Evolutionary conservation across 2,113 vertebrate genomes (phyloP).

Genomic region (Stigmatopora argus): DNA sequence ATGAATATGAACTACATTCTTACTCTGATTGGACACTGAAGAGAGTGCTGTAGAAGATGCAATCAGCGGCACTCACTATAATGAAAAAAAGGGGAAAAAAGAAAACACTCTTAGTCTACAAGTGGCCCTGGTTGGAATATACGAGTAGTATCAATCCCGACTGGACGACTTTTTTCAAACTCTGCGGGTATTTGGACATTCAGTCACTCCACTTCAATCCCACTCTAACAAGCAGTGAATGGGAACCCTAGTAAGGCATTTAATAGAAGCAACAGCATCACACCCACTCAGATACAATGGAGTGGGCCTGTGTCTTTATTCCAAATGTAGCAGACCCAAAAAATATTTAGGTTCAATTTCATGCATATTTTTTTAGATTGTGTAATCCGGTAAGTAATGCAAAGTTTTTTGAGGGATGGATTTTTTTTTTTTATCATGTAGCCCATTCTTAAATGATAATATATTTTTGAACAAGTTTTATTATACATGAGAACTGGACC

Average conservation of each 20-base stretch:
- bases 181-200: slow-evolving; percentile 45
- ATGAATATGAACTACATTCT: slow-evolving; percentile 19
- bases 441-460: no score
- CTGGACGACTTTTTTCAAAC: slow-evolving; percentile 35
- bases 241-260: slow-evolving; percentile 31
- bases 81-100: slow-evolving; percentile 66
- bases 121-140: slow-evolving; percentile 30
- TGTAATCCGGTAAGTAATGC: no score
- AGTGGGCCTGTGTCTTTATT: neutral
- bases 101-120: slow-evolving; percentile 43
- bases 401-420: no score
- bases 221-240: slow-evolving; percentile 28
- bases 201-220: slow-evolving; percentile 56
- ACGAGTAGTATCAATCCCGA: slow-evolving; percentile 30
- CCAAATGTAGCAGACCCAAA: no score
- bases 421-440: no score
- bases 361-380: no score
- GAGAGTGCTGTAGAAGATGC: slow-evolving; percentile 37
- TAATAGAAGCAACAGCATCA: neutral
- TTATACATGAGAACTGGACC: no score
- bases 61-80: slow-evolving; percentile 51
- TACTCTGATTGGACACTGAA: slow-evolving; percentile 37
- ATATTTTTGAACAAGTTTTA: no score
- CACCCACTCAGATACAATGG: neutral
- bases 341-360: no score